These are phyloP conservation scores for Poeciliopsis presidionis DNA, from an alignment of 2,797 vertebrate genomes.

Conservation along the genomic window DNA sequence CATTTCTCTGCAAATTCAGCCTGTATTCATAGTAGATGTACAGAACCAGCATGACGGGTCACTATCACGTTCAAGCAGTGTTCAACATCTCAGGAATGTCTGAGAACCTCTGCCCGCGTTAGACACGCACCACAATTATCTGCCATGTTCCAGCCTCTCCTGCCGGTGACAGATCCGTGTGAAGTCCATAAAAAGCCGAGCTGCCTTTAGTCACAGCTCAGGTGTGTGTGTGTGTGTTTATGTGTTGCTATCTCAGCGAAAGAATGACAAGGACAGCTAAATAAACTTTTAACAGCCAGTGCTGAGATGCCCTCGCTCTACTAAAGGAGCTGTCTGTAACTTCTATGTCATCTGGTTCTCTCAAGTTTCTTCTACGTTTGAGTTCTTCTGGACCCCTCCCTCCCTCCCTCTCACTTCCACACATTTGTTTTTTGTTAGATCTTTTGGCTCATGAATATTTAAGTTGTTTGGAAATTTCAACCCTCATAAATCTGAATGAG, in stretches of 20 bases:
- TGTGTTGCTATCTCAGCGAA: conserved; percentile 3
- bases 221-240: conserved; percentile 34
- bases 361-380: conserved; percentile 10
- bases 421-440: conserved; percentile 3
- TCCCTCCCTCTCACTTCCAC: background rate
- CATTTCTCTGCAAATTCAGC: background rate
- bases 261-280: conserved; percentile 1
- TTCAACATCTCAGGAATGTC: conserved; percentile 54
- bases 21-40: conserved; percentile 6
- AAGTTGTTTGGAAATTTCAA: conserved; percentile 15
- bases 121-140: conserved; percentile 46
- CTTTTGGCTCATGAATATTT: conserved; percentile 10
- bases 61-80: conserved; percentile 39
- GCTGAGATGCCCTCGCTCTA: background rate
- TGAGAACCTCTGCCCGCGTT: conserved; percentile 47
- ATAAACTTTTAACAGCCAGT: conserved; percentile 5
- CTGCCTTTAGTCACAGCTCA: conserved; percentile 38
- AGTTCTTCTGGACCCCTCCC: conserved; percentile 2
- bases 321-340: conserved; percentile 10
- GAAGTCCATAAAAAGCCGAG: conserved; percentile 18
- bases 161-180: conserved; percentile 34
- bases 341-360: background rate
- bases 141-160: conserved; percentile 42
- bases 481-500: background rate
- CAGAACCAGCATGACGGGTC: conserved; percentile 35